Percentiles rank a stretch among this genome's conserved stretches.
phyloP scores from a whole-genome alignment of 2,113 vertebrate genomes.

The Pituophis catenifer region DNA sequence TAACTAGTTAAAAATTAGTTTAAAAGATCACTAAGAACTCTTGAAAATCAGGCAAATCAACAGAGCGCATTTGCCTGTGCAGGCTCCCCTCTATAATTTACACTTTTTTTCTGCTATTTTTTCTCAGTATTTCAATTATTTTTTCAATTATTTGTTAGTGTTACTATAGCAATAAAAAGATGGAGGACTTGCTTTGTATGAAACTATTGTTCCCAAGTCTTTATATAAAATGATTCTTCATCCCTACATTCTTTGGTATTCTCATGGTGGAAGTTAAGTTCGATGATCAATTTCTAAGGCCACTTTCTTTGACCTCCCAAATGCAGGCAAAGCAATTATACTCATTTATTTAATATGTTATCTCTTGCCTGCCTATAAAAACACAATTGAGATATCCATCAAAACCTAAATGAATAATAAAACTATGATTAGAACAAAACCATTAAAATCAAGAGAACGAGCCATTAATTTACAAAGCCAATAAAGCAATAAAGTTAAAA shows the following conservation, averaged over 20 bases:
- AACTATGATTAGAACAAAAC: not conserved
- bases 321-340: not conserved
- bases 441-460: not conserved
- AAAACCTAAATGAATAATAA: not conserved
- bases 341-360: not conserved
- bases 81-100: not conserved
- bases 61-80: not conserved
- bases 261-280: not conserved
- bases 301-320: not conserved
- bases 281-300: not conserved
- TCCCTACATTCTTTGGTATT: no score
- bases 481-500: not conserved
- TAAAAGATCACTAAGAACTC: not conserved
- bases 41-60: not conserved
- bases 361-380: not conserved
- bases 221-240: not conserved
- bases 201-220: not conserved
- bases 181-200: not conserved
- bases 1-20: not conserved
- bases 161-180: not conserved
- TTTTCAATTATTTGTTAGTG: not conserved
- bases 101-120: not conserved
- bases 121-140: not conserved
- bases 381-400: not conserved
- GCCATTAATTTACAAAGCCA: not conserved